phyloP scores from a whole-genome alignment of 2,113 vertebrate genomes.

The Callionymus lyra region DNA sequence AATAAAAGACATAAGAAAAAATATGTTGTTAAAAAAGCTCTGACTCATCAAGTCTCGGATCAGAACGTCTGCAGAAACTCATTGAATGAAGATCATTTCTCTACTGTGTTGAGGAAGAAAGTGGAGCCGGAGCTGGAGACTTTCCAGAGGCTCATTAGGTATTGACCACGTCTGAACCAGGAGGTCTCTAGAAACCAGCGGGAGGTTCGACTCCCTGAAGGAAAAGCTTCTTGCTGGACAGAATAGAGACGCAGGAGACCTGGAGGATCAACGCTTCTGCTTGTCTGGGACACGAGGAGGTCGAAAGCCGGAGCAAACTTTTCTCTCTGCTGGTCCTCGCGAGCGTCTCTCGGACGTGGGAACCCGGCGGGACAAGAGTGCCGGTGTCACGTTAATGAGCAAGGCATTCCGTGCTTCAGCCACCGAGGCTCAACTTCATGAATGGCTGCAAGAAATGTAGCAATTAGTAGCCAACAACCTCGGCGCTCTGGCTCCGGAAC shows the following conservation, averaged over 20 bases:
- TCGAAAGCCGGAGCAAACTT: slow-evolving; percentile 23
- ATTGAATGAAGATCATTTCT: too few relatives aligned
- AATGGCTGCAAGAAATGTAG: slow-evolving; percentile 59
- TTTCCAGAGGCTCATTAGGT: slow-evolving; percentile 63
- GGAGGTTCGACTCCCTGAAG: slow-evolving; percentile 47
- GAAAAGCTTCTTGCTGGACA: slow-evolving; percentile 21
- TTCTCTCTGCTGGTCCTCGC: too few relatives aligned
- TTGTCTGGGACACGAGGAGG: slow-evolving; percentile 35
- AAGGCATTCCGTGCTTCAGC: slow-evolving; percentile 39
- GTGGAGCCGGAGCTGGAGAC: slow-evolving; percentile 53
- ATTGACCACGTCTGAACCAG: slow-evolving; percentile 50
- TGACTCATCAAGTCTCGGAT: too few relatives aligned
- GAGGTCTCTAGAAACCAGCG: slow-evolving; percentile 45
- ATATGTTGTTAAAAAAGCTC: too few relatives aligned
- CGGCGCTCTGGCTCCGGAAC: slow-evolving; percentile 34
- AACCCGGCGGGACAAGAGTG: slow-evolving; percentile 51
- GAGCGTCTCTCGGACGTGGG: slow-evolving; percentile 34
- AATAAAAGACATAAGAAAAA: too few relatives aligned
- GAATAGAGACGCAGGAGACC: slow-evolving; percentile 38
- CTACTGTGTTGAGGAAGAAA: slow-evolving; percentile 55
- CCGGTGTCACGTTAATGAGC: slow-evolving; percentile 57
- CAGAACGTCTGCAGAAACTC: too few relatives aligned
- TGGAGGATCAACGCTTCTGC: slow-evolving; percentile 31
- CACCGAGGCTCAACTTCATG: slow-evolving; percentile 53
- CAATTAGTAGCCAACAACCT: slow-evolving; percentile 63